These are phyloP conservation scores for Melanotus villosus DNA, from an alignment of 2,888 invertebrate species.

Conservation along the genomic window DNA sequence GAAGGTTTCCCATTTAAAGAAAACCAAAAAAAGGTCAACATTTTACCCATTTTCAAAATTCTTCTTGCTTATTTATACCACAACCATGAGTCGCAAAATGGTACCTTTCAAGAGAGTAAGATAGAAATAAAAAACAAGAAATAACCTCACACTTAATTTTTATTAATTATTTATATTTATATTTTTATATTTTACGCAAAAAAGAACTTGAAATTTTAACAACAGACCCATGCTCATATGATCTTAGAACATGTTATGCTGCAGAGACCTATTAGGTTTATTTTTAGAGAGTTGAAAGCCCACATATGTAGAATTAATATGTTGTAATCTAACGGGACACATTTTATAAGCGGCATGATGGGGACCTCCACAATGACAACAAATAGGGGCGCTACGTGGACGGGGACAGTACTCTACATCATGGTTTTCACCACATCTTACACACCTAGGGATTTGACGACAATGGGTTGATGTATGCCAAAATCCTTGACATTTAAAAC, in stretches of 20 bases:
- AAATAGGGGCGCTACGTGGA: constrained; percentile 69
- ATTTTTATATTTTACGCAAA: background rate
- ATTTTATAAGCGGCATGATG: constrained; percentile 71
- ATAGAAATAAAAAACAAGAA: too few relatives aligned
- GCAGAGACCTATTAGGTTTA: constrained; percentile 25
- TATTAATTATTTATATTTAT: too few relatives aligned
- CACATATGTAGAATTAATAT: constrained; percentile 68
- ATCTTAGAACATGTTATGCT: constrained; percentile 18
- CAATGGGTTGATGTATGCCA: constrained; percentile 71
- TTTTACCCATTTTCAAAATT: too few relatives aligned
- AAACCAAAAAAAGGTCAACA: too few relatives aligned
- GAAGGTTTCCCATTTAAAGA: too few relatives aligned
- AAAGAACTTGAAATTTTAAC: background rate
- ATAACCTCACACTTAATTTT: too few relatives aligned
- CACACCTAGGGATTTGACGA: constrained; percentile 63
- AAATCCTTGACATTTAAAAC: constrained; percentile 72
- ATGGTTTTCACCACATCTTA: constrained; percentile 71
- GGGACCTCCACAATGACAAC: constrained; percentile 71
- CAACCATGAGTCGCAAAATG: too few relatives aligned
- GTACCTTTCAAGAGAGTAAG: too few relatives aligned
- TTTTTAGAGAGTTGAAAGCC: constrained; percentile 64
- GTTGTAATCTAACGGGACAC: constrained; percentile 69
- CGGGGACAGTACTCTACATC: constrained; percentile 69
- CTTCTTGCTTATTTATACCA: too few relatives aligned
- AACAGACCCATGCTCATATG: background rate